Evolutionary conservation across 2,888 invertebrate species (phyloP), one percentile per base, ranked within the genome.

Genomic region (Andrena marginata): DNA sequence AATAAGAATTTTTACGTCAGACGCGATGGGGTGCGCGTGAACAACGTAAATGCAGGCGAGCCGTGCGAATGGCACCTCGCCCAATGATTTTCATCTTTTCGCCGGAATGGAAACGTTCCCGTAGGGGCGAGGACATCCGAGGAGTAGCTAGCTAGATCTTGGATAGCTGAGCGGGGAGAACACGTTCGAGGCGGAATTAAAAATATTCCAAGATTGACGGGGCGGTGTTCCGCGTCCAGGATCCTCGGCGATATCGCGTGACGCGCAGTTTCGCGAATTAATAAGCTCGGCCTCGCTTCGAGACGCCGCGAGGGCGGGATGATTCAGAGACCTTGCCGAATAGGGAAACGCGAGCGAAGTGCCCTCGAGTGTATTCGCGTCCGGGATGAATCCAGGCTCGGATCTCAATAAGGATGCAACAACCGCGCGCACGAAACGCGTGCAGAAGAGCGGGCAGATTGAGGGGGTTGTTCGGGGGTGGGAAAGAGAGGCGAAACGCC

Each of bases 331-430:
- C 42, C 16, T 54, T n/a, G 16, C 13, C 63, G 71, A 69, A 68
- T 72, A 48, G 48, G 63, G 42, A 60, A 79, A 75, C 42, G 33
- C 48, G 65, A 69, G 20, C 62, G 51, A 60, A 79, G 49, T 48
- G 65, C 64, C 33, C 70, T 63, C 59, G 72, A 70, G 74, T 68
- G 65, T 42, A 74, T 60, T 73, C 73, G 63, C 68, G 71, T 74
- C 67, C 54, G 70, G 77, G 60, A 79, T 79, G 70, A 77, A 82
- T 86, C 77, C 59, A 20, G 42, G 67, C 54, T 67, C 63, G 69
- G 51, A 72, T 73, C 65, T 64, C 70, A 59, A 86, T 82, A 80
- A 82, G 76, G 82, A 72, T 68, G 70, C 70, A 74, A 85, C 80
- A 72, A 71, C 67, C 64, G 65, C 48, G 76, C 70, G 54, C 67